Base-by-base conservation (phyloP, 2,888 invertebrate genomes). In the Piscicola geometra region DNA sequence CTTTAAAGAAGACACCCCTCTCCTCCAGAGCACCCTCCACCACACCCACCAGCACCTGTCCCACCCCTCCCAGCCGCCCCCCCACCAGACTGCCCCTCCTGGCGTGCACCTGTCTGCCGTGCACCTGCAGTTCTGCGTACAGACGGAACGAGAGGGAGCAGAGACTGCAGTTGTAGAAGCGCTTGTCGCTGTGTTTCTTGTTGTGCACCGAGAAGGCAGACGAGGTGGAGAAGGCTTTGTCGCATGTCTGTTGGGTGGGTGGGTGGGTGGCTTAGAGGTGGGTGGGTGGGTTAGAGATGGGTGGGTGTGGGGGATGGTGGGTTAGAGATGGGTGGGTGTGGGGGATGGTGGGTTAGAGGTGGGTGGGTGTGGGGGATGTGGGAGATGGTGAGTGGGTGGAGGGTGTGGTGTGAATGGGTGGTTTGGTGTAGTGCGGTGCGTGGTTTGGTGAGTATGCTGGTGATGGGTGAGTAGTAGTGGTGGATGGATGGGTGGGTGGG, bases 171-270 rank as follows among this genome's bases (percentile, higher is more conserved):
- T 90, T 89, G 81, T 90, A 90, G 73, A 88, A 87, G 81, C 89
- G 89, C 79, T 83, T 83, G 73, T 88, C 88, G 76, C 89, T 83
- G 81, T 91, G 91, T 2, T 89, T 89, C 85, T 91, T 91, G 77
- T 90, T 83, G 83, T 92, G 91, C 80, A 90, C 90, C 1, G 90
- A 88, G 32, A 91, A 85, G 1, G 91, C 91, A 0, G 91, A 90
- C 82, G 90, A 90, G 80, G 90, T 91, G 81, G 91, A 87, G 84
- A 91, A 91, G 73, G 89, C 84, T 82, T 90, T 90, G 50, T 87
- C 86, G 81, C 91, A 91, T 67, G 88, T 86, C 76, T 76, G 32
- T 66, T 41, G 12, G 28, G 50, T 47, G 50, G 12, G 50, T 0
- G 30, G 21, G 21, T n/a, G n/a, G n/a, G n/a, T n/a, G n/a, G n/a